These are phyloP conservation scores for Staurois parvus DNA, from an alignment of 2,797 vertebrate genomes.

Conservation along the genomic window DNA sequence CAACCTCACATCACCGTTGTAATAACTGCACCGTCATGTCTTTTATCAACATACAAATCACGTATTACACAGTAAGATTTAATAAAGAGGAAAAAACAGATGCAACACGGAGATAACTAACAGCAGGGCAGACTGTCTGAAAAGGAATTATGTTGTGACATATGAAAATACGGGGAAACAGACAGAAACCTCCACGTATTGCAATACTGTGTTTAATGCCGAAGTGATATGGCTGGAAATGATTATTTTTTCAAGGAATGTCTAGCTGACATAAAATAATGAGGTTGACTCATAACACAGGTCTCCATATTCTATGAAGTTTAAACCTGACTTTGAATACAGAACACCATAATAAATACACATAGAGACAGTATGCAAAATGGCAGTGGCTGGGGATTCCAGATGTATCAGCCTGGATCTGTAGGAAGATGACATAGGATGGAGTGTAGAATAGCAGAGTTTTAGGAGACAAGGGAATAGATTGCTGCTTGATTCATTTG, in stretches of 20 bases:
- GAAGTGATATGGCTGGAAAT: neutral
- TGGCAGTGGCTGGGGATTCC: neutral
- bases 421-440: no score
- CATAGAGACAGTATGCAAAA: neutral
- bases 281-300: neutral
- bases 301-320: neutral
- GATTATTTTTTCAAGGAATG: neutral
- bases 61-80: conserved; percentile 48
- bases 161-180: conserved; percentile 29
- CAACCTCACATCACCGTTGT: neutral
- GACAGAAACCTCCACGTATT: conserved; percentile 19
- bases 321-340: neutral
- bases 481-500: no score
- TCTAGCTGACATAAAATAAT: neutral
- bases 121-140: conserved; percentile 37
- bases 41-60: conserved; percentile 54
- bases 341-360: neutral
- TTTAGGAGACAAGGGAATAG: no score
- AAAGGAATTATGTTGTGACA: conserved; percentile 36
- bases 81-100: conserved; percentile 52
- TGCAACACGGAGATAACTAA: conserved; percentile 42
- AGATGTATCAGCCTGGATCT: neutral
- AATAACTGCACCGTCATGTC: conserved; percentile 48
- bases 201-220: conserved; percentile 3
- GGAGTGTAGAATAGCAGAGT: neutral